A percentile compares a stretch with the other conserved stretches of the same genome.
Evolutionary conservation across 2,113 vertebrate genomes (phyloP).

Genomic region (Donacobius atricapilla): DNA sequence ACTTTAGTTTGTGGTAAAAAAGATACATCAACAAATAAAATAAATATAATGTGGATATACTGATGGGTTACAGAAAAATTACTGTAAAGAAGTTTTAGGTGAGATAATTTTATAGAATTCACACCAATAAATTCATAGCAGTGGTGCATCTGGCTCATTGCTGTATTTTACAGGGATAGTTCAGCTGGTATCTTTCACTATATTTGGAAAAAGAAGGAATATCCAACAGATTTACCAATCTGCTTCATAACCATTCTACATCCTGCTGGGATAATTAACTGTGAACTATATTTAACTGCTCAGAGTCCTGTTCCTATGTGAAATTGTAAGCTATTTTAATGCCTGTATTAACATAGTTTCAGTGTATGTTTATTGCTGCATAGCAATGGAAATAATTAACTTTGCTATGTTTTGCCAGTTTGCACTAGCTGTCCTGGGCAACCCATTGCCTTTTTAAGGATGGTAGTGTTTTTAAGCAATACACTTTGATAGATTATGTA

Average conservation of each 20-base stretch:
- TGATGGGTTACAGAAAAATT: background rate
- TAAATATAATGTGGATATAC: background rate
- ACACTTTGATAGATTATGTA: background rate
- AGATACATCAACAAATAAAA: background rate
- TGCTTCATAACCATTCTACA: constrained; percentile 15
- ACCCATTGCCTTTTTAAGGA: background rate
- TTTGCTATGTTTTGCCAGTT: background rate
- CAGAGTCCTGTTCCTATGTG: background rate
- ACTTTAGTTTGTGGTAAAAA: background rate
- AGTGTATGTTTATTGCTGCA: background rate
- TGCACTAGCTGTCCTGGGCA: background rate
- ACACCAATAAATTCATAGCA: background rate
- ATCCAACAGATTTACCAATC: constrained; percentile 38
- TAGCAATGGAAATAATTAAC: background rate
- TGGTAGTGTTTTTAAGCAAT: background rate
- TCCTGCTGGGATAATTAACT: constrained; percentile 48
- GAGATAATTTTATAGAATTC: background rate
- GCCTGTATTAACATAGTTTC: background rate
- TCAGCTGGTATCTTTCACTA: constrained; percentile 24
- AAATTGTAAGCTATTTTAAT: constrained; percentile 18
- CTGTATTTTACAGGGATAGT: background rate
- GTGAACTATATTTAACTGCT: constrained; percentile 42
- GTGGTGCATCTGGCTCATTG: background rate
- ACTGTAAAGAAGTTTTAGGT: background rate
- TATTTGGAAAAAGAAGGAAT: constrained; percentile 41